Base-by-base conservation (phyloP, 2,888 invertebrate genomes). In the Diaperis boleti region DNA sequence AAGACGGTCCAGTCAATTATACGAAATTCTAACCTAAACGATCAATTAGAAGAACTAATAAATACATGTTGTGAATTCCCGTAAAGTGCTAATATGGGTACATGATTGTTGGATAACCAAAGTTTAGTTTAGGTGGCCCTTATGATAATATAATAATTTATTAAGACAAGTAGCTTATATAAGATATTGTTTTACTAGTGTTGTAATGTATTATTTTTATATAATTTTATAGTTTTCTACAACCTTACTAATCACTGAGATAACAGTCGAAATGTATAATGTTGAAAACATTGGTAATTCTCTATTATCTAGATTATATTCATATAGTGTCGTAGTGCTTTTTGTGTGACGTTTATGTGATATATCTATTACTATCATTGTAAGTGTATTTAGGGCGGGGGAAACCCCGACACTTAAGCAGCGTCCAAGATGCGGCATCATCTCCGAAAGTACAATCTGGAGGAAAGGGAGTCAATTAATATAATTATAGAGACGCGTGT, bases 321-420 rank as follows among this genome's bases (percentile, higher is more conserved):
- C 73, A 77, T 69, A 64, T 78, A 78, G 79, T 81, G 78, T 78
- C 73, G 78, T 81, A 80, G 81, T 82, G 83, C 82, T 83, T 83
- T 82, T 81, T 76, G 81, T 83, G 83, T 83, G 81, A 81, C 78
- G 81, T 82, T 82, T 79, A 82, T 83, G 82, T 83, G 82, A 82
- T 83, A 82, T 81, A 80, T 81, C 72, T 75, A 75, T 75, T 74
- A 75, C 69, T 75, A 76, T 75, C 73, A 74, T 69, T 67, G 63
- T 76, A 75, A 72, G 70, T 73, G 72, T 75, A 74, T 70, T 69
- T 65, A 63, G 50, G 42, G 59, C 44, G 61, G n/a, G 57, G 49
- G 22, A 41, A 41, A 1, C n/a, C 44, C 50, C 44, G 41, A 35
- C 37, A 18, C 17, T 52, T 47, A 54, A 50, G 31, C 15, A 15